Percentiles rank a stretch among this genome's conserved stretches.
These are phyloP conservation scores for Nephrotoma flavescens DNA, from an alignment of 2,888 invertebrate species.

Conservation along the genomic window DNA sequence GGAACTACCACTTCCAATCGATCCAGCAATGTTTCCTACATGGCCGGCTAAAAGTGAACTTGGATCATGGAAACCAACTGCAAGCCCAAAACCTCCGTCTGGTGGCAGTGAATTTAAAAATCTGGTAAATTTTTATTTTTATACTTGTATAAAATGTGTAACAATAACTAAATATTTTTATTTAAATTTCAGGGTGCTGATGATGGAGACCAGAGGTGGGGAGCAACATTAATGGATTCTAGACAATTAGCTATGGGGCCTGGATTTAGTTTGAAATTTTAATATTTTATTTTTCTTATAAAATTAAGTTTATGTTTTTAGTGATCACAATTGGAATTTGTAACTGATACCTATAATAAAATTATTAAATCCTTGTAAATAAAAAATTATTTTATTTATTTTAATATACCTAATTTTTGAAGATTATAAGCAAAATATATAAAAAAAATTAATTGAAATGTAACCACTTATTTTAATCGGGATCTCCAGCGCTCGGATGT, in stretches of 20 bases:
- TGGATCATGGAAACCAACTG: slow-evolving; percentile 55
- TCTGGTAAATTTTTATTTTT: slow-evolving; percentile 29
- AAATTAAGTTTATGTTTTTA: neutral
- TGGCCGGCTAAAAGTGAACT: slow-evolving; percentile 99
- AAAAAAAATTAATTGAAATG: too few relatives aligned
- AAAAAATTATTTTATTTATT: neutral
- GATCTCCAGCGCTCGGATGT: too few relatives aligned
- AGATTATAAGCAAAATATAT: neutral
- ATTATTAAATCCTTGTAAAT: neutral
- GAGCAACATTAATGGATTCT: slow-evolving; percentile 29
- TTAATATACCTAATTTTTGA: neutral
- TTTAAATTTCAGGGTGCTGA: slow-evolving; percentile 38
- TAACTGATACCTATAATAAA: neutral
- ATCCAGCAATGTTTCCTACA: slow-evolving; percentile 97
- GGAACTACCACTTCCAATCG: slow-evolving; percentile 74
- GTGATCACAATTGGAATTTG: neutral
- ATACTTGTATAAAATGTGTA: neutral
- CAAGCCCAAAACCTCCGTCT: slow-evolving; percentile 86
- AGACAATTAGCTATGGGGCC: slow-evolving; percentile 46
- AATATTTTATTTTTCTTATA: slow-evolving; percentile 17
- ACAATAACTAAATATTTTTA: neutral
- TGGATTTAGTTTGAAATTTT: slow-evolving; percentile 69
- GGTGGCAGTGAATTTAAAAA: slow-evolving; percentile 89
- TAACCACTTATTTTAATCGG: too few relatives aligned
- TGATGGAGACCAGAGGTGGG: slow-evolving; percentile 35